Evolutionary conservation across 2,113 vertebrate genomes (phyloP).

Genomic region (Oncorhynchus kisutch): DNA sequence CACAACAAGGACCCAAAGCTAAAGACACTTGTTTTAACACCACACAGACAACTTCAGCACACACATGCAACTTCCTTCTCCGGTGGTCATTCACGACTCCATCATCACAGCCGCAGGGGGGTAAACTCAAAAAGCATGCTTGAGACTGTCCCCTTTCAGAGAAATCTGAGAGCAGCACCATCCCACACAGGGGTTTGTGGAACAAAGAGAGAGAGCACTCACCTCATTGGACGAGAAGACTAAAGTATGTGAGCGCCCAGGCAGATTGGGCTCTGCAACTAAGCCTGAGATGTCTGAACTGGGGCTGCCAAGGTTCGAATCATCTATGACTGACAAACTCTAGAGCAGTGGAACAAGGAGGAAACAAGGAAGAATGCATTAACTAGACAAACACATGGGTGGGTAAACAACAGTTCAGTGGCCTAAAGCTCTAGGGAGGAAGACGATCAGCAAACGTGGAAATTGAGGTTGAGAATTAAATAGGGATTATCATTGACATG

Average conservation of each 20-base stretch:
- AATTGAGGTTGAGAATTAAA: background rate
- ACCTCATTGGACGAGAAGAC: conserved; percentile 95
- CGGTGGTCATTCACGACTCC: conserved; percentile 37
- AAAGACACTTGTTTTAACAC: conserved; percentile 13
- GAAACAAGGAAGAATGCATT: conserved; percentile 82
- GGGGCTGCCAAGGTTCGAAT: conserved; percentile 84
- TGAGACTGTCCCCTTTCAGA: conserved; percentile 63
- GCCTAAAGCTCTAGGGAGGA: background rate
- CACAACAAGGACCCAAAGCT: background rate
- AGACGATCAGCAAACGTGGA: background rate
- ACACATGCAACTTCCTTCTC: conserved; percentile 53
- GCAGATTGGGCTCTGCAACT: conserved; percentile 90
- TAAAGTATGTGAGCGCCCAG: conserved; percentile 92
- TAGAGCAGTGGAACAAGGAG: conserved; percentile 91
- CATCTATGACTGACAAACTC: conserved; percentile 93
- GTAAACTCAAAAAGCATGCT: conserved; percentile 58
- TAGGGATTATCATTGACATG: background rate
- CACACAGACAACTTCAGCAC: conserved; percentile 37
- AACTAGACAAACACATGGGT: conserved; percentile 66
- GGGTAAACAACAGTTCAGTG: conserved; percentile 37
- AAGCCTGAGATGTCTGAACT: conserved; percentile 88
- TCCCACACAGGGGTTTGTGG: conserved; percentile 57
- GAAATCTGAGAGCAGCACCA: conserved; percentile 32
- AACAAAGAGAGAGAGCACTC: conserved; percentile 76
- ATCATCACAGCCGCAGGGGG: conserved; percentile 36